Evolutionary conservation across 2,797 vertebrate genomes (phyloP).

Genomic region (Hapalemur alaotrensis): DNA sequence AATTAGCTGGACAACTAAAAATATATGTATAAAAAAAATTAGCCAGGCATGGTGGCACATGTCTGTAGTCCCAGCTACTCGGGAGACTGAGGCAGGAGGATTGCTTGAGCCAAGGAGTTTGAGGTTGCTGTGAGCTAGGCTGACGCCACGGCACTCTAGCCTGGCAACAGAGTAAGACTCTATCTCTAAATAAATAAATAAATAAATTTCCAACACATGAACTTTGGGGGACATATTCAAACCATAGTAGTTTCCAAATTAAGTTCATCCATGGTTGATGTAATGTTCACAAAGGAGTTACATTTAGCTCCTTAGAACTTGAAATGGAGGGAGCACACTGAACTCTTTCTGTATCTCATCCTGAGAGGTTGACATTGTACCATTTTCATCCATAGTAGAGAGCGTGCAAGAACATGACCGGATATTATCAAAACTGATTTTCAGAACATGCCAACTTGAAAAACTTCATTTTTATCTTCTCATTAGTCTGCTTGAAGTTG

Average conservation of each 20-base stretch:
- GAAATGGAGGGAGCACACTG: background rate
- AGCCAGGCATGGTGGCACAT: too few species aligned
- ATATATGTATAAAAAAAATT: too few species aligned
- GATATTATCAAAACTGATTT: background rate
- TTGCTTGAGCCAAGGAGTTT: too few species aligned
- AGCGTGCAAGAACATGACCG: background rate
- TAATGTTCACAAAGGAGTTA: background rate
- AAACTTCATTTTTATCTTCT: slow-evolving; percentile 1
- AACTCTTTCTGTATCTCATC: background rate
- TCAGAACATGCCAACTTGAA: background rate
- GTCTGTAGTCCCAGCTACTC: too few species aligned
- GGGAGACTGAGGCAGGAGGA: too few species aligned
- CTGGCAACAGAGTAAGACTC: too few species aligned
- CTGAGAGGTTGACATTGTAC: background rate
- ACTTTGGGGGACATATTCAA: background rate
- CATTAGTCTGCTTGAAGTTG: background rate
- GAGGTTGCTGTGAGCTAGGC: too few species aligned
- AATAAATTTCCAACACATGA: background rate
- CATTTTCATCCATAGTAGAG: background rate
- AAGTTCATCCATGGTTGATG: background rate
- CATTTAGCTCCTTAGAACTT: background rate
- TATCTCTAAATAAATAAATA: too few species aligned
- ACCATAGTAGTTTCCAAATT: background rate
- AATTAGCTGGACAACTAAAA: too few species aligned
- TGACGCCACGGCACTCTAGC: too few species aligned